Evolutionary conservation across 2,113 vertebrate genomes (phyloP).

Genomic region (Labrus mixtus): DNA sequence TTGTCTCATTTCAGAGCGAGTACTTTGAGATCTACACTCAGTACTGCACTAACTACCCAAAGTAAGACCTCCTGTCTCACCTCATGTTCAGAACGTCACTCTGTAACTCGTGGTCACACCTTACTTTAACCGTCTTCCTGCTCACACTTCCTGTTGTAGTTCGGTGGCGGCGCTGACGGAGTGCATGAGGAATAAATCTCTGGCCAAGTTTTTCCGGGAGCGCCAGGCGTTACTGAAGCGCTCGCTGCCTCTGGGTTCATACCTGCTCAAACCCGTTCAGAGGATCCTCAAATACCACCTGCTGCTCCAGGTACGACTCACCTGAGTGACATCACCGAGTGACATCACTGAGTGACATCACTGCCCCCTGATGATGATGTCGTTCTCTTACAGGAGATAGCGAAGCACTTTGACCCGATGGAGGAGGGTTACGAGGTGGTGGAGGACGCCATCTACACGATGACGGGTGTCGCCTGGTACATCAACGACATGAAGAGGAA

Average conservation of each 20-base stretch:
- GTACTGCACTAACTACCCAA: slow-evolving; percentile 98
- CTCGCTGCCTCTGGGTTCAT: slow-evolving; percentile 91
- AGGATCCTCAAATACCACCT: slow-evolving; percentile 98
- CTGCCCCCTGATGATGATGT: no score
- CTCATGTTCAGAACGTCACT: no score
- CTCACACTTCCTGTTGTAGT: slow-evolving; percentile 72
- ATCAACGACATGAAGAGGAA: slow-evolving; percentile 99
- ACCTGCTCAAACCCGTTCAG: slow-evolving; percentile 95
- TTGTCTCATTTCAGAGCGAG: slow-evolving; percentile 84
- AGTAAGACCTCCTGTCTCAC: slow-evolving; percentile 76
- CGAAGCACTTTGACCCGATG: slow-evolving; percentile 90
- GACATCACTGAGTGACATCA: neutral
- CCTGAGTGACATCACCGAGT: no score
- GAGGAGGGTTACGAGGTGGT: slow-evolving; percentile 92
- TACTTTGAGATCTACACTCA: slow-evolving; percentile 96
- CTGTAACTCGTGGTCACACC: neutral
- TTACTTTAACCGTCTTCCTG: neutral
- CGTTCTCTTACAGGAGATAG: slow-evolving; percentile 87
- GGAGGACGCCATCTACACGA: slow-evolving; percentile 94
- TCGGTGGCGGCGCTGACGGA: slow-evolving; percentile 91
- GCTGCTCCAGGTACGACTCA: slow-evolving; percentile 89
- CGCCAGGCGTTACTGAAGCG: slow-evolving; percentile 89
- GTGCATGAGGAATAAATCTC: slow-evolving; percentile 92
- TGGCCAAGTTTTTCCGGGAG: slow-evolving; percentile 92
- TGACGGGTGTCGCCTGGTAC: slow-evolving; percentile 97